phyloP scores from a whole-genome alignment of 2,113 vertebrate genomes.

The Poeciliopsis turrubarensis region DNA sequence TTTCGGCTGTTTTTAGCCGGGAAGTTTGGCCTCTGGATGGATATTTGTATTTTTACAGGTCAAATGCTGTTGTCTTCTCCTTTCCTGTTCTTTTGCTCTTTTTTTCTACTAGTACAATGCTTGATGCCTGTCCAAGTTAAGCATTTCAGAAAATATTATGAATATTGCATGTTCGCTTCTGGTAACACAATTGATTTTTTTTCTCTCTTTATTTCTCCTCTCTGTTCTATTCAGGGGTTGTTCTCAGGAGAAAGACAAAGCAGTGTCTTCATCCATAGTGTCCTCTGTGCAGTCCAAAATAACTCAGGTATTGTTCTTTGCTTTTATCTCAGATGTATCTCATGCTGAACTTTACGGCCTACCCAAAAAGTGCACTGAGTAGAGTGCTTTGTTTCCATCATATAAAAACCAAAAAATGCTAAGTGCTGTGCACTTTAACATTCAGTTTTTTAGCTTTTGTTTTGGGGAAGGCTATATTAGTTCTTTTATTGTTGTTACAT shows the following conservation, averaged over 20 bases:
- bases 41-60: slow-evolving; percentile 23
- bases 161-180: slow-evolving; percentile 58
- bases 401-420: slow-evolving; percentile 6
- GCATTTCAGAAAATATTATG: slow-evolving; percentile 49
- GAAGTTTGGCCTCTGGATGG: slow-evolving; percentile 8
- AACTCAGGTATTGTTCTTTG: slow-evolving; percentile 89
- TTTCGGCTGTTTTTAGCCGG: slow-evolving; percentile 8
- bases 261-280: slow-evolving; percentile 92
- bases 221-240: slow-evolving; percentile 80
- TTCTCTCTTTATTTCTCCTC: slow-evolving; percentile 6
- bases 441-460: slow-evolving; percentile 29
- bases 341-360: slow-evolving; percentile 26
- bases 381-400: slow-evolving; percentile 24
- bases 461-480: slow-evolving; percentile 4
- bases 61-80: slow-evolving; percentile 1
- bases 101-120: neutral
- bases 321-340: slow-evolving; percentile 31
- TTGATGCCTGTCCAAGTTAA: slow-evolving; percentile 29
- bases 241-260: slow-evolving; percentile 95
- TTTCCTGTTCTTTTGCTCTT: neutral
- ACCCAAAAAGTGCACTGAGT: slow-evolving; percentile 20
- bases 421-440: slow-evolving; percentile 35
- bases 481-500: slow-evolving; percentile 11
- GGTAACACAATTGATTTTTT: slow-evolving; percentile 55
- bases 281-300: slow-evolving; percentile 98